These are phyloP conservation scores for Tolypeutes matacus DNA, from an alignment of 2,797 vertebrate genomes.

Conservation along the genomic window DNA sequence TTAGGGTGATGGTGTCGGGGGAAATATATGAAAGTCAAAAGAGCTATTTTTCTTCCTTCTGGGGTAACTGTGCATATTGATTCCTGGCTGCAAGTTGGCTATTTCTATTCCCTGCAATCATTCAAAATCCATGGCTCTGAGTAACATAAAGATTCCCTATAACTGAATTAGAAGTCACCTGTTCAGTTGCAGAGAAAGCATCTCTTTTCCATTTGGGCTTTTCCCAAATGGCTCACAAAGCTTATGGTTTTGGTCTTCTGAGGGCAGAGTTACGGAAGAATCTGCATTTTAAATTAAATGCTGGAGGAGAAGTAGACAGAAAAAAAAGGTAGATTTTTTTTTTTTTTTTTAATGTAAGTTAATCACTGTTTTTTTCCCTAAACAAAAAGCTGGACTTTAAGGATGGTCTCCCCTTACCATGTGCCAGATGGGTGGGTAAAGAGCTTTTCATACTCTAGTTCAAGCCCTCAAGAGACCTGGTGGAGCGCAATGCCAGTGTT, in stretches of 20 bases:
- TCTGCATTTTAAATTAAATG: conserved; percentile 61
- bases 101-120: neutral
- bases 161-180: conserved; percentile 60
- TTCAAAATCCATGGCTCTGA: conserved; percentile 19
- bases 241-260: conserved; percentile 23
- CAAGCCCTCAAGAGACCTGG: conserved; percentile 19
- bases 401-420: conserved; percentile 20
- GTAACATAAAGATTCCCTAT: conserved; percentile 37
- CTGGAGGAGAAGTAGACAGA: conserved; percentile 22
- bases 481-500: neutral
- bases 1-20: neutral
- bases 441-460: neutral
- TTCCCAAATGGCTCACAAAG: conserved; percentile 59
- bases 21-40: neutral
- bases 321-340: conserved; percentile 24
- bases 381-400: neutral
- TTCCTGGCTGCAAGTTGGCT: conserved; percentile 5
- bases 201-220: conserved; percentile 57
- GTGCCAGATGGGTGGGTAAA: neutral
- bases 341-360: conserved; percentile 21
- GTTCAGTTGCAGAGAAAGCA: neutral
- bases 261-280: conserved; percentile 54
- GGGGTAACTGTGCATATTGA: neutral
- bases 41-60: conserved; percentile 1
- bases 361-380: neutral